A percentile compares a stretch with the other conserved stretches of the same genome.
Evolutionary conservation across 1,140 invertebrate species (phyloP).

Genomic region (Musca vetustissima): DNA sequence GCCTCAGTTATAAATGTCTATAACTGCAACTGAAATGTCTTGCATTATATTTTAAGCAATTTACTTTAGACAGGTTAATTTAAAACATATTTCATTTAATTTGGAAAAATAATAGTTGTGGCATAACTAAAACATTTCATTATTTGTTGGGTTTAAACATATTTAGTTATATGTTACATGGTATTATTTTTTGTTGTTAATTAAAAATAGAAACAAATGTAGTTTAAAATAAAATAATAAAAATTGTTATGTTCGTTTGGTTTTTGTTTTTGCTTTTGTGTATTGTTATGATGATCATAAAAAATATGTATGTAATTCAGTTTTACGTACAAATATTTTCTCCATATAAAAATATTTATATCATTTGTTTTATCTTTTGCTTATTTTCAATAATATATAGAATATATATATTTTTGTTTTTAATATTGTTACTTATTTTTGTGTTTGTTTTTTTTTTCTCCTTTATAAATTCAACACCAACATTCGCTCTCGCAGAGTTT

Average conservation of each 20-base stretch:
- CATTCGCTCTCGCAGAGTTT: constrained; percentile 24
- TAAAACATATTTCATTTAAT: too few species aligned
- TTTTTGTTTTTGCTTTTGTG: background rate
- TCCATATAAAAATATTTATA: background rate
- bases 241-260: background rate
- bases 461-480: constrained; percentile 18
- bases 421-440: background rate
- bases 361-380: background rate
- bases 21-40: too few species aligned
- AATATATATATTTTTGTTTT: background rate
- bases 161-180: too few species aligned
- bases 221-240: background rate
- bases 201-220: background rate
- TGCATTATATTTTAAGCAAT: too few species aligned
- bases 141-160: too few species aligned
- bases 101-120: too few species aligned
- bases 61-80: too few species aligned
- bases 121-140: too few species aligned
- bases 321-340: background rate
- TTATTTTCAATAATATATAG: background rate
- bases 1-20: too few species aligned
- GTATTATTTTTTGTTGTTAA: too few species aligned
- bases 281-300: background rate
- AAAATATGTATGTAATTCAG: background rate
- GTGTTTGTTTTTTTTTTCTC: constrained; percentile 11